phyloP scores from a whole-genome alignment of 2,113 vertebrate genomes.

The Sceloporus undulatus region DNA sequence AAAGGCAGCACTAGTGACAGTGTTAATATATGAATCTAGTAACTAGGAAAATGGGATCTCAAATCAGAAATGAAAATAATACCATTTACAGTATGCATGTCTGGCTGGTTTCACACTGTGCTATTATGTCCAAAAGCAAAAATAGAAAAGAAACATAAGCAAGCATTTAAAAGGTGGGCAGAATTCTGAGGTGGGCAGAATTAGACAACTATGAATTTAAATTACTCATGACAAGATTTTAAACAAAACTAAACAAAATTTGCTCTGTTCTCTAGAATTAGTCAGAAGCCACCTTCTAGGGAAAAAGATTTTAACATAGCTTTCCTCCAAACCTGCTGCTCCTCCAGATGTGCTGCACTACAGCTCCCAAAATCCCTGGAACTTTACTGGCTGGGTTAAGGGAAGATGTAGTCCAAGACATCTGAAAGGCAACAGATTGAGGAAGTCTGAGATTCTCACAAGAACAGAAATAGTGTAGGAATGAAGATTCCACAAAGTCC shows the following conservation, averaged over 20 bases:
- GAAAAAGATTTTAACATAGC: not conserved
- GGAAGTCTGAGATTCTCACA: not conserved
- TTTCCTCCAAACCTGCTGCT: not conserved
- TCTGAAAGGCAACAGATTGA: not conserved
- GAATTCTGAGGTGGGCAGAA: constrained; percentile 14
- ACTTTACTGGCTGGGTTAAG: not conserved
- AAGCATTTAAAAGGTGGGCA: constrained; percentile 2
- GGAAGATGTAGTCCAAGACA: not conserved
- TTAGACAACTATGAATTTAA: not conserved
- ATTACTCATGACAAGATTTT: not conserved
- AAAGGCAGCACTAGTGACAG: constrained; percentile 11
- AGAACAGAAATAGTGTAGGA: not conserved
- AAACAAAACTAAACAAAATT: not conserved
- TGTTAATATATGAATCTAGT: constrained; percentile 9
- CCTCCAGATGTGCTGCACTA: not conserved
- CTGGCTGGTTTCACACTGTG: constrained; percentile 4
- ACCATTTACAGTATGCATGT: rapidly evolving
- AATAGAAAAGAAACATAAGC: not conserved
- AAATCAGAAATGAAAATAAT: constrained; percentile 25
- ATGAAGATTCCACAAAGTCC: not conserved
- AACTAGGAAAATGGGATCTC: not conserved
- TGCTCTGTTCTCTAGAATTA: not conserved
- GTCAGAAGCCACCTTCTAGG: not conserved
- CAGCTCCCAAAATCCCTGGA: not conserved
- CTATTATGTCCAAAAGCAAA: constrained; percentile 3